These are phyloP conservation scores for Mastigias papua DNA, from an alignment of 30 jellyfish, hydroid and myxozoan genomes.

Conservation along the genomic window DNA sequence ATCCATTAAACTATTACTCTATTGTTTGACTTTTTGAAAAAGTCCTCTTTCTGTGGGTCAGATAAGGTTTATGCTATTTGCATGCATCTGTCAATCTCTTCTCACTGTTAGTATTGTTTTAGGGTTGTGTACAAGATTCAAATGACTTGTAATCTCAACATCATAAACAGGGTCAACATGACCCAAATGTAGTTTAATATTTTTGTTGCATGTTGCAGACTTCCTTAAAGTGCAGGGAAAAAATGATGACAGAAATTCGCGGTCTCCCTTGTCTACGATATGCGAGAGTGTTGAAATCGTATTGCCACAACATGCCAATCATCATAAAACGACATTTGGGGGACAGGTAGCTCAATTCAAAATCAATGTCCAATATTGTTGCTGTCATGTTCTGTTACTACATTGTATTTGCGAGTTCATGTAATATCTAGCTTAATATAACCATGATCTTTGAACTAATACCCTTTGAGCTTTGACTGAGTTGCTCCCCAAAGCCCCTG, in stretches of 20 bases:
- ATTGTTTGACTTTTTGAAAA: not conserved
- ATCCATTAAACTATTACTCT: not conserved
- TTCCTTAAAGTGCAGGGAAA: conserved; percentile 47
- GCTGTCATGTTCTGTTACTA: no score
- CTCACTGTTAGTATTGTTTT: conserved; percentile 49
- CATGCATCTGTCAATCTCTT: conserved; percentile 17
- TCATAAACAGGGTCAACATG: conserved; percentile 72
- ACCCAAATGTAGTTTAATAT: conserved; percentile 14
- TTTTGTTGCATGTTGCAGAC: conserved; percentile 30
- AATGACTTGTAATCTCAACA: conserved; percentile 2
- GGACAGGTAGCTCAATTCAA: conserved; percentile 83
- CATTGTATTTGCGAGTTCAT: not conserved
- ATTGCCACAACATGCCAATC: conserved; percentile 91
- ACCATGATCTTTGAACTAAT: not conserved
- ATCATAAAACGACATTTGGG: conserved; percentile 90
- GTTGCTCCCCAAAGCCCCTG: no score
- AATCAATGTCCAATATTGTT: no score
- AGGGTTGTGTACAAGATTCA: conserved; percentile 28
- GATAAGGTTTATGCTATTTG: not conserved
- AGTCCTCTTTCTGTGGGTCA: not conserved
- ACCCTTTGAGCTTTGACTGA: not conserved
- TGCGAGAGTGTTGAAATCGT: conserved; percentile 87
- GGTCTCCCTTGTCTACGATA: conserved; percentile 65
- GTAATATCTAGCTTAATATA: not conserved
- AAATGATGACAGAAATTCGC: conserved; percentile 31